Evolutionary conservation across 2,888 invertebrate genomes (phyloP), one percentile per base, ranked within the genome.

Genomic region (Serripes groenlandicus): DNA sequence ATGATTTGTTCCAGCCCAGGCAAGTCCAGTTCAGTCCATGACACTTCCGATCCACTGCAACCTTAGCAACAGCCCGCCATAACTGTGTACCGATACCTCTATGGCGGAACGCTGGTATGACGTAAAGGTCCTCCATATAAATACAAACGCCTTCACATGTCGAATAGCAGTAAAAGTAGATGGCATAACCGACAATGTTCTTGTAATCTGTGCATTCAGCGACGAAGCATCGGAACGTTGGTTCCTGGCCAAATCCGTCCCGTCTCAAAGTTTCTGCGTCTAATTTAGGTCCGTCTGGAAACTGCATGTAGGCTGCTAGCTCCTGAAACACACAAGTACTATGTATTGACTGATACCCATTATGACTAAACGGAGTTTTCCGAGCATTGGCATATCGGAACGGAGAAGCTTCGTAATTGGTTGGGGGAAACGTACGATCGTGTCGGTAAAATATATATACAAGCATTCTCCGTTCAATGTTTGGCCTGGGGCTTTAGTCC

Each of bases 71-170:
- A 28, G 95, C 95, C 89, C 96, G 94, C 92, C 97, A 96, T 32
- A 98, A 95, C 81, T 95, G 95, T 78, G 95, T 95, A 0, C 97
- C 98, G 49, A 97, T 94, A 0, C 97, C 97, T 64, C 95, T 95
- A 1, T 96, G 95, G 30, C 98, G 95, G 93, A 96, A 96, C 0
- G 95, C 93, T 0, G 96, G 96, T 23, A 96, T 96, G 3, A 98
- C 97, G 93, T 97, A 98, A 35, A 98, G 93, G 94, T 98, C 98
- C 95, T 98, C 98, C 78, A 99, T 95, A 95, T 97, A 97, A 91
- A 97, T 95, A 0, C 96, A 95, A 92, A 96, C 96, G 0, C 98
- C 98, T 89, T 96, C 95, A 97, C 98, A 98, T 0, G 98, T 97
- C 2, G 98, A 98, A 94, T 98, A 98, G 0, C 96, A 96, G 80